Evolutionary conservation across 2,113 vertebrate species (phyloP), one percentile per base, ranked within the genome.

Genomic region (Cyphomyrus discorhynchus): DNA sequence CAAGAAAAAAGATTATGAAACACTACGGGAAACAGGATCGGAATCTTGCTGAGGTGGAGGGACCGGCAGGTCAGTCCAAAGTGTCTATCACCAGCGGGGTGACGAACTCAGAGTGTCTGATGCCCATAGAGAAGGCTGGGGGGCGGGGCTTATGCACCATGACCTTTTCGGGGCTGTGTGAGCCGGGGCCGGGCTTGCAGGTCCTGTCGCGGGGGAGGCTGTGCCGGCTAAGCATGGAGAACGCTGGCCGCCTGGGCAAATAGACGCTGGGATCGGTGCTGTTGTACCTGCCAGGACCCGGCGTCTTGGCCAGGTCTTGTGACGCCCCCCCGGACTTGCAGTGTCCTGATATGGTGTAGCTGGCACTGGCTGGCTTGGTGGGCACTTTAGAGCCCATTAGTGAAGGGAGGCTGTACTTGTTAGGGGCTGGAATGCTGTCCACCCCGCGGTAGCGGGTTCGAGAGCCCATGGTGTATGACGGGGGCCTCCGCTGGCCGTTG

Each of bases 341-440:
- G 39, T 96, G 94, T 0, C 92, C 92, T 1, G 92, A 93, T 66
- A 96, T 94, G 0, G 95, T 96, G 92, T 95, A 97, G 83, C 96
- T 95, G 91, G 97, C 96, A 42, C 96, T 97, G 89, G 97, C 95
- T 1, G 95, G 91, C 91, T 97, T 97, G 88, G 92, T 91, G 62
- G 96, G 94, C n/a, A 96, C 90, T 47, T 94, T 93, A 0, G 95
- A 89, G 3, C 97, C 97, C 92, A 97, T 93, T 6, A 98, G 94
- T 0, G 95, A 93, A 0, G 98, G 98, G 46, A 98, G 95, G 2
- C 92, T 95, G 92, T 98, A 98, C 89, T 95, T 94, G 92, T 98
- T 98, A 13, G 98, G 97, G 1, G 97, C 96, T 0, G 97, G 97
- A 2, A 95, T 94, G 0, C 95, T 56, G 27, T 97, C 96, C 62